These are phyloP conservation scores for Anthopleura xanthogrammica DNA, from an alignment of 92 coral and sea anemone species.

Conservation along the genomic window DNA sequence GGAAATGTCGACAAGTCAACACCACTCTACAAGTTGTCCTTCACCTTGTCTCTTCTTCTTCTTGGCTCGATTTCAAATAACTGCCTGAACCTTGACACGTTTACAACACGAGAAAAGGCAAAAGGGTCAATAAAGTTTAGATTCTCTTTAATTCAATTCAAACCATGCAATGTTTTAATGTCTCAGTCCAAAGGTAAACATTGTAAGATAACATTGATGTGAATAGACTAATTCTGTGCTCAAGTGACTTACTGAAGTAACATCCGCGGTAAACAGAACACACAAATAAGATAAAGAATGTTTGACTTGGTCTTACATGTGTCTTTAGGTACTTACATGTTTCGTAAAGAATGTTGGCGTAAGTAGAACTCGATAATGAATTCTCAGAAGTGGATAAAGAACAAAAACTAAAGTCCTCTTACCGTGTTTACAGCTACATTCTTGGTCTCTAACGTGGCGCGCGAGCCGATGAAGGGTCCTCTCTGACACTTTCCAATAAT, in stretches of 20 bases:
- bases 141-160: slow-evolving; percentile 13
- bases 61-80: slow-evolving; percentile 45
- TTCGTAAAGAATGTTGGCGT: slow-evolving; percentile 27
- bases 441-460: slow-evolving; percentile 35
- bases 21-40: slow-evolving; percentile 23
- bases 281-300: not conserved
- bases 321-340: slow-evolving; percentile 41
- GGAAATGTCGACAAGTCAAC: slow-evolving; percentile 40
- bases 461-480: slow-evolving; percentile 19
- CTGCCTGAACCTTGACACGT: slow-evolving; percentile 22
- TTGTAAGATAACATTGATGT: slow-evolving; percentile 18
- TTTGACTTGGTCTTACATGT: slow-evolving; percentile 13
- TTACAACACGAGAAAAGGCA: slow-evolving; percentile 18
- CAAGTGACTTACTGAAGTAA: slow-evolving; percentile 19
- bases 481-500: slow-evolving; percentile 15
- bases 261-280: slow-evolving; percentile 32
- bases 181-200: slow-evolving; percentile 21
- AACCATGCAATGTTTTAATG: not conserved
- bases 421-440: slow-evolving; percentile 37
- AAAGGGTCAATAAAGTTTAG: slow-evolving; percentile 25
- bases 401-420: slow-evolving; percentile 11
- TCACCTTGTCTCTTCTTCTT: slow-evolving; percentile 18
- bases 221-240: slow-evolving; percentile 21
- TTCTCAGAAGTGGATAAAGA: not conserved
- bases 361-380: slow-evolving; percentile 6